A percentile compares a stretch with the other conserved stretches of the same genome.
These are phyloP conservation scores for Nerophis lumbriciformis DNA, from an alignment of 2,113 vertebrate genomes.

Conservation along the genomic window DNA sequence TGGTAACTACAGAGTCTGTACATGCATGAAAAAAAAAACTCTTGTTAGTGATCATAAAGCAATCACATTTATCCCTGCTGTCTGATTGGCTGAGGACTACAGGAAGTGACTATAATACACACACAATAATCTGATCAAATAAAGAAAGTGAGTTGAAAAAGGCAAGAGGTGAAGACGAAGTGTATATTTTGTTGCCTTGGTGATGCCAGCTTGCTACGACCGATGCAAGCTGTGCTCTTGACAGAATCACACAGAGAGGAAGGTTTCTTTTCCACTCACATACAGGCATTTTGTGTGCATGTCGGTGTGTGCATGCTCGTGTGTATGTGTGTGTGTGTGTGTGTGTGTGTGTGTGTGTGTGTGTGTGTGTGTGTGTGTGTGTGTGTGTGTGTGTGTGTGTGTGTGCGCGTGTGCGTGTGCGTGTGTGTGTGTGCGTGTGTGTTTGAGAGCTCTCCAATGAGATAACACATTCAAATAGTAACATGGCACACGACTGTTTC, in stretches of 20 bases:
- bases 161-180: constrained; percentile 20
- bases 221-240: constrained; percentile 42
- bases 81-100: not conserved
- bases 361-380: constrained; percentile 1
- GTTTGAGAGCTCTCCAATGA: constrained; percentile 9
- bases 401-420: not conserved
- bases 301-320: too few species aligned
- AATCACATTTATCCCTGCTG: not conserved
- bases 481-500: constrained; percentile 45
- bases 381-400: too few species aligned
- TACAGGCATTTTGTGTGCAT: not conserved
- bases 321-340: too few species aligned
- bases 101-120: not conserved
- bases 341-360: too few species aligned
- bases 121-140: constrained; percentile 2
- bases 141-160: constrained; percentile 1
- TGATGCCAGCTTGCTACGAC: constrained; percentile 19
- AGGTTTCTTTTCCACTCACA: constrained; percentile 7
- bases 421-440: not conserved
- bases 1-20: too few species aligned
- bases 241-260: constrained; percentile 24
- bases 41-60: not conserved
- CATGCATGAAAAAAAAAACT: too few species aligned
- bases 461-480: constrained; percentile 62
- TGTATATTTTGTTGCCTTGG: constrained; percentile 51